A percentile compares a stretch with the other conserved stretches of the same genome.
These are phyloP conservation scores for Chironomus tentans DNA, from an alignment of 2,888 invertebrate species.

Conservation along the genomic window DNA sequence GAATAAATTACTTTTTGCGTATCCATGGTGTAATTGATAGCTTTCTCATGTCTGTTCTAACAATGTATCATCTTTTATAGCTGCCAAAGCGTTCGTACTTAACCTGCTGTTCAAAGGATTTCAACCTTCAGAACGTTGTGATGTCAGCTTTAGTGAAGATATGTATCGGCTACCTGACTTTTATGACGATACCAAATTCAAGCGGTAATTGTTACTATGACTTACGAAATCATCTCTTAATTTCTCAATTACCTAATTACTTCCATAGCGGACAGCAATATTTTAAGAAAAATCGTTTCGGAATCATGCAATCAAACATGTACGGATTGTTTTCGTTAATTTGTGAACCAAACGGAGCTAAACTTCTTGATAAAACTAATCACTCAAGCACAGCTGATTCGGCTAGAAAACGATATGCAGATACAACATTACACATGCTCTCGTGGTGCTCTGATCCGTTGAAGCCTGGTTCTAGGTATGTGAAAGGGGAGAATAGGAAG, in stretches of 20 bases:
- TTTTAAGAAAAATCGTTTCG: conserved; percentile 55
- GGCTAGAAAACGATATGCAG: conserved; percentile 61
- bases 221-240: neutral
- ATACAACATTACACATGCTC: conserved; percentile 60
- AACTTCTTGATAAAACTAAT: conserved; percentile 54
- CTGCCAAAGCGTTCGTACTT: neutral
- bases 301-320: conserved; percentile 57
- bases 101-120: conserved; percentile 12
- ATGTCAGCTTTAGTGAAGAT: conserved; percentile 21
- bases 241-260: neutral
- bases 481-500: too few relatives aligned
- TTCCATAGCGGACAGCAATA: conserved; percentile 55
- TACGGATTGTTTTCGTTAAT: conserved; percentile 60
- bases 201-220: conserved; percentile 27
- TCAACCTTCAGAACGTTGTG: conserved; percentile 26
- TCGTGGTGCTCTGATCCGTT: conserved; percentile 67
- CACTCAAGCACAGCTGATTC: conserved; percentile 52
- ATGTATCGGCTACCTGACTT: conserved; percentile 28
- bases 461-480: conserved; percentile 51
- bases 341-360: conserved; percentile 56
- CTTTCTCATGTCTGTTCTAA: neutral
- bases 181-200: conserved; percentile 29
- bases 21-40: neutral
- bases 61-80: neutral
- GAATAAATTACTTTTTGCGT: too few relatives aligned